Percentiles rank a stretch among this genome's conserved stretches.
These are phyloP conservation scores for Lophochroa leadbeateri DNA, from an alignment of 2,113 vertebrate species.

Conservation along the genomic window DNA sequence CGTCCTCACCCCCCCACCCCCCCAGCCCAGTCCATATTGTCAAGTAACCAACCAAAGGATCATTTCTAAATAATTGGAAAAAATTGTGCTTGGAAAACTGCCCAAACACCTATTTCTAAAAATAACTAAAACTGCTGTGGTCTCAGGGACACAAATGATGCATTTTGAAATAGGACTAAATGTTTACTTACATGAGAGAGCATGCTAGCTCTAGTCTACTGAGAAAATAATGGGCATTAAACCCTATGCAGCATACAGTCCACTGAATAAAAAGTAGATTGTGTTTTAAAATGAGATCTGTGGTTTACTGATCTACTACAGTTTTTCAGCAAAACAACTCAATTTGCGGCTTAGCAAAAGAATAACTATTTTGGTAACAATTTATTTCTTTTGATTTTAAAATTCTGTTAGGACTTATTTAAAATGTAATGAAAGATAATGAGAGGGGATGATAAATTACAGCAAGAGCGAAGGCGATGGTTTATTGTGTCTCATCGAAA, in stretches of 20 bases:
- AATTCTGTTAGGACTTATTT: not conserved
- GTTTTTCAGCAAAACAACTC: not conserved
- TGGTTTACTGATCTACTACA: not conserved
- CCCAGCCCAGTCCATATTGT: not conserved
- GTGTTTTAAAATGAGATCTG: not conserved
- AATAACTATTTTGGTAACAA: not conserved
- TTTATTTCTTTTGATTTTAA: not conserved
- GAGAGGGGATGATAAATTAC: not conserved
- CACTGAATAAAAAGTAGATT: not conserved
- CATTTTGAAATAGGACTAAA: slow-evolving; percentile 9
- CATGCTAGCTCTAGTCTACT: not conserved
- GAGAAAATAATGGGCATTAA: slow-evolving; percentile 20
- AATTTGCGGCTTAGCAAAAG: not conserved
- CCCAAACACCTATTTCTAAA: slow-evolving; percentile 12
- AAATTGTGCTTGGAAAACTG: not conserved
- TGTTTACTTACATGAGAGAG: slow-evolving; percentile 23
- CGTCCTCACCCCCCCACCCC: not conserved
- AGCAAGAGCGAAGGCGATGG: not conserved
- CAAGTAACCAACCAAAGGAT: not conserved
- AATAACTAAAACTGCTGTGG: not conserved
- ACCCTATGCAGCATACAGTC: not conserved
- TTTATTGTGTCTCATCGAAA: not conserved
- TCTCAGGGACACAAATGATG: not conserved
- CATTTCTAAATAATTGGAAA: not conserved
- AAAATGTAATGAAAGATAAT: not conserved